Evolutionary conservation across 2,797 vertebrate genomes (phyloP).

Genomic region (Stomatorhinus walkeri): DNA sequence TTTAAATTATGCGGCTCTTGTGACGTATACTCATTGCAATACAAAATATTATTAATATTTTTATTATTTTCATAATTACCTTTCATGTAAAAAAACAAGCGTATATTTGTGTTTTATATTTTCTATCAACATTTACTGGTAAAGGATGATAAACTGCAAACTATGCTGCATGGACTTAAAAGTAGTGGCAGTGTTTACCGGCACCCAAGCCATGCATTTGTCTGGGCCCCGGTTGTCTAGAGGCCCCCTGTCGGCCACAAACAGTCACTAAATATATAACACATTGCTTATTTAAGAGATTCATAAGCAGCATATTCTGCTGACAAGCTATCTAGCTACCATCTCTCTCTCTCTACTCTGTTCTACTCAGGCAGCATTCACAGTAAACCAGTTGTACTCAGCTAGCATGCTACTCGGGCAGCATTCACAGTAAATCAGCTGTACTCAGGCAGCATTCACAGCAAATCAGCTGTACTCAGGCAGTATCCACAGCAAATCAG

Average conservation of each 20-base stretch:
- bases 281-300: background rate
- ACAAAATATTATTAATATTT: background rate
- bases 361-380: background rate
- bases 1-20: background rate
- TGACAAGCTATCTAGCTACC: background rate
- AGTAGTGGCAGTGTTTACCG: background rate
- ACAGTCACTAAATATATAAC: background rate
- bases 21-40: background rate
- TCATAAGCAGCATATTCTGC: background rate
- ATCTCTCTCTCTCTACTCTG: background rate
- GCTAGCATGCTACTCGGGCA: background rate
- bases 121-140: background rate
- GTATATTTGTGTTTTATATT: background rate
- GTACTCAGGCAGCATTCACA: background rate
- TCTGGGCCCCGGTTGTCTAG: background rate
- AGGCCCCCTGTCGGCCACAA: background rate
- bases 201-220: background rate
- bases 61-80: background rate
- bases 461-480: background rate
- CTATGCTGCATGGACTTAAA: background rate
- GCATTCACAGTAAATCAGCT: background rate
- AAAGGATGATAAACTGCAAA: background rate
- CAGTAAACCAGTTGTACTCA: background rate
- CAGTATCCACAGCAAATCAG: background rate
- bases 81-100: background rate